These are phyloP conservation scores for Melopsittacus undulatus DNA, from an alignment of 2,797 vertebrate species.

Conservation along the genomic window DNA sequence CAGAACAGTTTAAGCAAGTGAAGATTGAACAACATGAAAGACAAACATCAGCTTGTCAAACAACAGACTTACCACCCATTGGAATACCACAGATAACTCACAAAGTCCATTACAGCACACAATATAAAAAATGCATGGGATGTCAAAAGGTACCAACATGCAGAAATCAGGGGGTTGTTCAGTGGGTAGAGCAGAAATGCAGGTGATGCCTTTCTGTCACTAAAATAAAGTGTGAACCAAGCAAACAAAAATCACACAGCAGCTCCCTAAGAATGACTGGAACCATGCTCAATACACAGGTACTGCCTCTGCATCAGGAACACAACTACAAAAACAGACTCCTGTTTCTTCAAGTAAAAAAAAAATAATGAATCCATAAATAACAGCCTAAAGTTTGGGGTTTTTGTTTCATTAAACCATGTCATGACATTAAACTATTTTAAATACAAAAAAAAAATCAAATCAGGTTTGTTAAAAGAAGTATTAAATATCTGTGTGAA, in stretches of 20 bases:
- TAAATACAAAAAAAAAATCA: background rate
- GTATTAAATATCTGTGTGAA: background rate
- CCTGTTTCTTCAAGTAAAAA: background rate
- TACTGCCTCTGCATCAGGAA: background rate
- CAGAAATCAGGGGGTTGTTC: background rate
- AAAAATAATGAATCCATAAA: background rate
- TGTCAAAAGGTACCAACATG: background rate
- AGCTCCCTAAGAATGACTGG: background rate
- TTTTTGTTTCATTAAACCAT: background rate
- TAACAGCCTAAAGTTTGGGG: background rate
- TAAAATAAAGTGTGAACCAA: background rate
- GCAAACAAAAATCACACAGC: background rate
- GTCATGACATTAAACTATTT: background rate
- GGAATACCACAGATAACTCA: background rate
- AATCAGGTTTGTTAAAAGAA: background rate
- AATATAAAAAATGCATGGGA: background rate
- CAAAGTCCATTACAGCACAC: background rate
- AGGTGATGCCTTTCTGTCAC: background rate
- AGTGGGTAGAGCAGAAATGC: background rate
- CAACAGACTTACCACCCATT: accelerated
- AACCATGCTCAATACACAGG: background rate
- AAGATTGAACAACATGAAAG: background rate
- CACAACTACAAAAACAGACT: background rate
- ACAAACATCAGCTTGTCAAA: background rate
- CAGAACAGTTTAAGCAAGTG: background rate